A percentile compares a stretch with the other conserved stretches of the same genome.
Evolutionary conservation across 2,888 invertebrate genomes (phyloP).

Genomic region (Athrips mouffetella): DNA sequence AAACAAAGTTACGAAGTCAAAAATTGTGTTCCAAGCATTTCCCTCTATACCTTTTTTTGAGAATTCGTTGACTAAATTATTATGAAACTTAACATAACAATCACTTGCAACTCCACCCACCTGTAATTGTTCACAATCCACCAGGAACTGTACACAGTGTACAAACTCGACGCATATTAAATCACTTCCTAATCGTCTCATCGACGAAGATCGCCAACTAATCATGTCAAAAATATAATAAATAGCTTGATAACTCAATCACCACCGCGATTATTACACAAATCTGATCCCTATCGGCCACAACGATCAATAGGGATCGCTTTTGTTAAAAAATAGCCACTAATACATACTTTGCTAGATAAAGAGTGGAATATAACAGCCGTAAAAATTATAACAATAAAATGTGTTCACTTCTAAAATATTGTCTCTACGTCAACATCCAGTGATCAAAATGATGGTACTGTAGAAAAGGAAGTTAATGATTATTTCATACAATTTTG

Average conservation of each 20-base stretch:
- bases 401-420: no score
- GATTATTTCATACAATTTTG: not conserved
- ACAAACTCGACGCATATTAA: not conserved
- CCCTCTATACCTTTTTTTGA: no score
- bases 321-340: not conserved
- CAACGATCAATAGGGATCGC: not conserved
- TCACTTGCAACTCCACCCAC: slow-evolving; percentile 2
- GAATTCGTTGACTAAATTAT: no score
- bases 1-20: no score
- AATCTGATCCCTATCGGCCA: not conserved
- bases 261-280: not conserved
- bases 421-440: no score
- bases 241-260: not conserved
- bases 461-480: not conserved
- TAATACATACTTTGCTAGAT: no score
- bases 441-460: no score
- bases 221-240: slow-evolving; percentile 4
- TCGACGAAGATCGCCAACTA: not conserved
- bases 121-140: not conserved
- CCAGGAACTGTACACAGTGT: not conserved
- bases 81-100: no score
- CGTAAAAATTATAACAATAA: no score
- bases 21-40: no score
- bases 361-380: no score
- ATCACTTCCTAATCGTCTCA: slow-evolving; percentile 2